These are phyloP conservation scores for Podarcis lilfordi DNA, from an alignment of 2,797 vertebrate species.

Conservation along the genomic window DNA sequence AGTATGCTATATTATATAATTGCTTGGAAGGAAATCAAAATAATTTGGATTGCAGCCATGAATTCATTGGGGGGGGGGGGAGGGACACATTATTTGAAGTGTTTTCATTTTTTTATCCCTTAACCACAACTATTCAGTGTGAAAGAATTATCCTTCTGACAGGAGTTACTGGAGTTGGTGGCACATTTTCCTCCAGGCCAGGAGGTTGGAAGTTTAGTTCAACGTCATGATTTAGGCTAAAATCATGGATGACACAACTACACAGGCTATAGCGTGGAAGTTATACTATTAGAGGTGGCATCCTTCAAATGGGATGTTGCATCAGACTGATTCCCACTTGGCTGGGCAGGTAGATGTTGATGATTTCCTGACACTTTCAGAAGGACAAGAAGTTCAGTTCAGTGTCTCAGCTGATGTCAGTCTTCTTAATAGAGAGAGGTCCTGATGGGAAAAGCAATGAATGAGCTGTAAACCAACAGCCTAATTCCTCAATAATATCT, in stretches of 20 bases:
- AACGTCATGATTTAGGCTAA: background rate
- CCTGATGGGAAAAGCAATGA: background rate
- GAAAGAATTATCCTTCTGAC: conserved; percentile 13
- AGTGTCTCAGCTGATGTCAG: background rate
- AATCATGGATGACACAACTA: conserved; percentile 10
- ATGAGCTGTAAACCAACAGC: background rate
- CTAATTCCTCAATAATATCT: no score
- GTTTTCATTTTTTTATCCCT: background rate
- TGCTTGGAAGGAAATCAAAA: background rate
- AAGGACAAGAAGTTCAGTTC: background rate
- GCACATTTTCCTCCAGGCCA: background rate
- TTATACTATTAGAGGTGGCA: background rate
- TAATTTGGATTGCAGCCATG: background rate
- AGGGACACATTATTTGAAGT: background rate
- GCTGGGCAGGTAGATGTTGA: conserved; percentile 33
- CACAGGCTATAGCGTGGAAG: conserved; percentile 7
- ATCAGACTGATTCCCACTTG: background rate
- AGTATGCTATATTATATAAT: background rate
- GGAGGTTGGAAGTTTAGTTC: conserved; percentile 26
- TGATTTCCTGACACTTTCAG: background rate
- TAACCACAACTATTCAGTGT: background rate
- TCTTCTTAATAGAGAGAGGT: background rate
- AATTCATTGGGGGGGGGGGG: background rate
- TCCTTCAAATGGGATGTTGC: conserved; percentile 19
- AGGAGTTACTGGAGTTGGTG: background rate